Evolutionary conservation across 2,888 invertebrate species (phyloP).

Genomic region (Ashinkailepas kermadecensis): DNA sequence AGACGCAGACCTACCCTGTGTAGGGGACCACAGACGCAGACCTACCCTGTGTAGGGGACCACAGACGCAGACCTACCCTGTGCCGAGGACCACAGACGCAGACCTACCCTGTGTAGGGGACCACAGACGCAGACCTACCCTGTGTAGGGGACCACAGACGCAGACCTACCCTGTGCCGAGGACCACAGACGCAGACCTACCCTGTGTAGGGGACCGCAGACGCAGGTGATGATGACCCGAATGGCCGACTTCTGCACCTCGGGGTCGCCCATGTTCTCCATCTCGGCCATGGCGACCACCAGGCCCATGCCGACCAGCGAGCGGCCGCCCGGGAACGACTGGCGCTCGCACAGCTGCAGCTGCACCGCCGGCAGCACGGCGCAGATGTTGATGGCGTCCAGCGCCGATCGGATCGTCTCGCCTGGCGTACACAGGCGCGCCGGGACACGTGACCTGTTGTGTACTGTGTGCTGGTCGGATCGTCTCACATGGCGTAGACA

Average conservation of each 20-base stretch:
- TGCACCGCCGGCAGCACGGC: constrained; percentile 75
- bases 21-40: no score
- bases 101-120: no score
- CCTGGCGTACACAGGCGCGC: neutral
- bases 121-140: constrained; percentile 39
- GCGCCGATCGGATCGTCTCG: constrained; percentile 61
- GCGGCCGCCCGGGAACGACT: constrained; percentile 58
- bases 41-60: no score
- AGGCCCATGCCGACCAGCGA: constrained; percentile 56
- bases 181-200: constrained; percentile 47
- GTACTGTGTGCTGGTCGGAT: no score
- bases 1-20: no score
- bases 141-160: no score
- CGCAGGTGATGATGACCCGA: constrained; percentile 83
- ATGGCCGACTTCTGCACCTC: constrained; percentile 88
- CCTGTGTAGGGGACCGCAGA: constrained; percentile 79
- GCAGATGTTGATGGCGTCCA: constrained; percentile 82
- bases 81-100: no score
- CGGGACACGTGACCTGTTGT: no score
- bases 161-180: constrained; percentile 35
- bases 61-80: no score
- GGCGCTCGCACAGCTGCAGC: constrained; percentile 43
- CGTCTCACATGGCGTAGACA: no score
- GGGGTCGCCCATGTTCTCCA: constrained; percentile 78
- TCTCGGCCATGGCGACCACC: constrained; percentile 73